phyloP scores from a whole-genome alignment of 2,888 invertebrate species.

The Ectemnius continuus region DNA sequence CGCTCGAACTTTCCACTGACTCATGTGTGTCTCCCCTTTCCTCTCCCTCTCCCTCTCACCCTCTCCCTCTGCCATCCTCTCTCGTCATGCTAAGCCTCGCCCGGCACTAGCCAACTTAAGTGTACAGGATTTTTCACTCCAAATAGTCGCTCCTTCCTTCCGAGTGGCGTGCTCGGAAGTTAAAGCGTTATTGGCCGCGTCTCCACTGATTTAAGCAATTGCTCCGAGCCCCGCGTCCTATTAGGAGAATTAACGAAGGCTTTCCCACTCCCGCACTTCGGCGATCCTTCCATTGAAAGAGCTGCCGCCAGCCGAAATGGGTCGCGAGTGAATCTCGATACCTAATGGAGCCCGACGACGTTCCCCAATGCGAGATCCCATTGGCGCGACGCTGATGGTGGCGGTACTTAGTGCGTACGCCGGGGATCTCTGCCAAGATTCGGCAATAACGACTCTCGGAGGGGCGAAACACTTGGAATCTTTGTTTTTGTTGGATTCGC shows the following conservation, averaged over 20 bases:
- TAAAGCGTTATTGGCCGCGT: constrained; percentile 2
- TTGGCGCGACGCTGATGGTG: constrained; percentile 25
- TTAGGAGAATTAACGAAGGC: constrained; percentile 21
- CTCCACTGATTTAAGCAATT: neutral
- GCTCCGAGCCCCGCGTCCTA: neutral
- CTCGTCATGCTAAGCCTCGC: too few relatives aligned
- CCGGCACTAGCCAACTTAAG: too few relatives aligned
- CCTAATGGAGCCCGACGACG: constrained; percentile 22
- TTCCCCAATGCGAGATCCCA: constrained; percentile 16
- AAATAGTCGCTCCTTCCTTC: too few relatives aligned
- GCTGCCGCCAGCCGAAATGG: neutral
- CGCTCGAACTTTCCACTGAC: neutral
- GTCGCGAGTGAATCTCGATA: constrained; percentile 9
- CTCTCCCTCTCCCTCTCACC: neutral
- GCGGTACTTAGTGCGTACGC: constrained; percentile 1
- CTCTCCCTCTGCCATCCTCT: neutral
- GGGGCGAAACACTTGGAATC: too few relatives aligned
- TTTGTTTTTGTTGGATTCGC: too few relatives aligned
- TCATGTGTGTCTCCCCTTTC: neutral
- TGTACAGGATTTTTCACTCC: too few relatives aligned
- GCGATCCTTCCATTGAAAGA: constrained; percentile 4
- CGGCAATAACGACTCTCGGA: too few relatives aligned
- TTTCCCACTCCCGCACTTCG: neutral
- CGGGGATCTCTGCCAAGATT: neutral
- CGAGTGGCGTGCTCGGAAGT: too few relatives aligned